Base-by-base conservation (phyloP, 2,888 invertebrate species). In the Gnatocerus cornutus region DNA sequence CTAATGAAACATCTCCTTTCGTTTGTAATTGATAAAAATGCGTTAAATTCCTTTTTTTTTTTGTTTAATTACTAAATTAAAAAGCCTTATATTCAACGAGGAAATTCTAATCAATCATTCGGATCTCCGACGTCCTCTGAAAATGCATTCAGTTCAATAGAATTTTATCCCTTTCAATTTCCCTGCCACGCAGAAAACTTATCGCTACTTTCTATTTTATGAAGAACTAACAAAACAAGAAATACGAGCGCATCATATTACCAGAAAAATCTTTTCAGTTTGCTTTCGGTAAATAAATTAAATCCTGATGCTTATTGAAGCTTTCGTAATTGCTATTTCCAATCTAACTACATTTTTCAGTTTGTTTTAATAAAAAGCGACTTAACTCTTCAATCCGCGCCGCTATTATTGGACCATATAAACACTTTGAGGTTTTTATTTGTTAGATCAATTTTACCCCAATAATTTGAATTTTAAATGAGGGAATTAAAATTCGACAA, bases 61-160 rank as follows among this genome's bases (percentile, higher is more conserved):
- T 43, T 58, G 27, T 61, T 46, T 61, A 61, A 61, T 61, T 61
- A 48, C 33, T 30, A 48, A 30, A 46, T 61, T 43, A 43, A 58
- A 61, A 63, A 52, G n/a, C 21, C 43, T 6, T 29, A 16, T 10
- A 10, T 37, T 52, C 14, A 41, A 16, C 21, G 46, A 53, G 71
- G 59, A 71, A 73, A 55, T 73, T 66, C 72, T 74, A 75, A 77
- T 76, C 77, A 77, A 77, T 77, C 77, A 77, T 76, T 73, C 63
- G 68, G 74, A 76, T 76, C 74, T 73, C 70, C 74, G 71, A 72
- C 72, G 69, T 71, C 71, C 61, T 70, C 71, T 58, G 69, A 68
- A 68, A 74, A 74, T 75, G 73, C 72, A 73, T 75, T 76, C 75
- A 74, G 74, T 75, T 74, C 75, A 61, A 62, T 52, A 33, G 69